These are phyloP conservation scores for Zaprionus taronus DNA, from an alignment of 1,140 invertebrate species.

Conservation along the genomic window DNA sequence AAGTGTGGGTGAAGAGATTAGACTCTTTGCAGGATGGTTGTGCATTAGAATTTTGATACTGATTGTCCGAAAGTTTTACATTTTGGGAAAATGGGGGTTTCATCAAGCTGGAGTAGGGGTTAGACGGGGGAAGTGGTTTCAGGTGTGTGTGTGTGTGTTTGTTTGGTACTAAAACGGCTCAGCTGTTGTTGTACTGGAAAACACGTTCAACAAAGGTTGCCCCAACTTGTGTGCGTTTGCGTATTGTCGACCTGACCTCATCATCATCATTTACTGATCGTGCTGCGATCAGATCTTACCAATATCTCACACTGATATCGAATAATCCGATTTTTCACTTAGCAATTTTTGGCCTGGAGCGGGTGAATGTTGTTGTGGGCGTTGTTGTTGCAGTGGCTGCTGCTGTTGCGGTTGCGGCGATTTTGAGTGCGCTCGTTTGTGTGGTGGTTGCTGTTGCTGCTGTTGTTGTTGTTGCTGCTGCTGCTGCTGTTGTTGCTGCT, in stretches of 20 bases:
- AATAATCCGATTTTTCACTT: constrained; percentile 83
- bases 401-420: constrained; percentile 78
- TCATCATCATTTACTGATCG: constrained; percentile 52
- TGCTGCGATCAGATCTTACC: constrained; percentile 75
- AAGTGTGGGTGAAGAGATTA: constrained; percentile 46
- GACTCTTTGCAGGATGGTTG: constrained; percentile 52
- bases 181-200: constrained; percentile 31
- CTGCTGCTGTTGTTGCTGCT: constrained; percentile 84
- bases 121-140: constrained; percentile 10
- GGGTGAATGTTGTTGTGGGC: constrained; percentile 79
- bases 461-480: constrained; percentile 66
- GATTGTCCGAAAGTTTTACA: constrained; percentile 76
- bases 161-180: constrained; percentile 42
- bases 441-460: constrained; percentile 66
- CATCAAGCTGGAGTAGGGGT: constrained; percentile 38
- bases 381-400: constrained; percentile 72
- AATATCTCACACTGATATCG: constrained; percentile 84
- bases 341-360: constrained; percentile 81
- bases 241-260: constrained; percentile 51
- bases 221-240: constrained; percentile 9
- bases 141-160: background rate
- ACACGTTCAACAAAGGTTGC: background rate
- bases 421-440: constrained; percentile 71
- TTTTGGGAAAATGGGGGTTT: constrained; percentile 21
- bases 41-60: constrained; percentile 75